Base-by-base conservation (phyloP, 2,113 vertebrate species). In the Gallinago media region DNA sequence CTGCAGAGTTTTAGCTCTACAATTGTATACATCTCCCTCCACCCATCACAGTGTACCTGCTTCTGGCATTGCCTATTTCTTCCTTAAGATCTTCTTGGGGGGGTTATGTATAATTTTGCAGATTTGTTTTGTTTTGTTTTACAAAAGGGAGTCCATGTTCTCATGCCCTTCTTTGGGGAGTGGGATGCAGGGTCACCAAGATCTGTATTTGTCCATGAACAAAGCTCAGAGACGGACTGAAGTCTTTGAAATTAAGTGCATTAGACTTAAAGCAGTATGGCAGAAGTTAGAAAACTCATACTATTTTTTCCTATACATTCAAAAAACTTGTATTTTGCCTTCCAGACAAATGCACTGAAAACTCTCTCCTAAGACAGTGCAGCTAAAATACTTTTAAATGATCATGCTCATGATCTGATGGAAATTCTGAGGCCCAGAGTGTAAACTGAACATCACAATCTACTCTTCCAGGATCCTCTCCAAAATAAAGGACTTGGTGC, bases 101-200 rank as follows among this genome's bases (percentile, higher is more conserved):
- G 17, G 8, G 68, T 88, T 61, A 56, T 42, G 21, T 16, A 26
- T 2, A 8, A 70, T 59, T 92, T 80, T 88, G 3, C 15, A 55
- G 7, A 47, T 56, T 20, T 65, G 3, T 16, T 74, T 59, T 31
- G 3, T 15, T 70, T 59, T 31, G 10, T 50, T 65, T 86, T 54
- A 74, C 23, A 55, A 70, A 73, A 58, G 2, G 23, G 8, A 19
- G 15, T 36, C 13, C 56, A 77, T 21, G 65, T 65, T 88, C 5
- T 65, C n/a, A 13, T n/a, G 26, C 26, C 16, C 11, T 75, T 36
- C 88, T 38, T 1, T 1, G 6, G 5, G 2, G 0, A 62, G 9
- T 20, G 7, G 9, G 15, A 59, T 56, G 4, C 3, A 5, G 1
- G 3, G 7, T 54, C 29, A 66, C 12, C 19, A 77, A 18, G 4